A percentile compares a stretch with the other conserved stretches of the same genome.
phyloP scores from a whole-genome alignment of 2,797 vertebrate species.

The Poecile montanus region DNA sequence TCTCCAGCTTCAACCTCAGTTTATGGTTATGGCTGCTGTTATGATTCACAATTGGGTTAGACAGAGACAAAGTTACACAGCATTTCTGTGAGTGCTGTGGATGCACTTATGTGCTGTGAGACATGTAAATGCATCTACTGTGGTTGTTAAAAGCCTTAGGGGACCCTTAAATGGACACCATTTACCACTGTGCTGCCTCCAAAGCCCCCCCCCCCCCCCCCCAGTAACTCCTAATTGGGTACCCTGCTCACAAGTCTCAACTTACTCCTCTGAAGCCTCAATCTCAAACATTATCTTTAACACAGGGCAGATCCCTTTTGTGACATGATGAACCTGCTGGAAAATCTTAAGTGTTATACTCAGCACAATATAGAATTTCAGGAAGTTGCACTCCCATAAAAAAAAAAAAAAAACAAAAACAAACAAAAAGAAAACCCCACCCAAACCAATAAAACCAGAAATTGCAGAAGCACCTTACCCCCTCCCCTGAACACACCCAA shows the following conservation, averaged over 20 bases:
- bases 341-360: no score
- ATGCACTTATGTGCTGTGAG: fast-evolving
- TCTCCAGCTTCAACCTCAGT: neutral
- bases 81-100: neutral
- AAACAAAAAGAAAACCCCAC: no score
- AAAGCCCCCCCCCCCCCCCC: neutral
- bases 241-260: no score
- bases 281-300: no score
- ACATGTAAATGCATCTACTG: neutral
- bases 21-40: neutral
- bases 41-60: no score
- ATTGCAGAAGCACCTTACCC: neutral
- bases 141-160: neutral
- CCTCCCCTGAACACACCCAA: neutral
- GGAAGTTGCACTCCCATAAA: neutral
- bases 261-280: neutral
- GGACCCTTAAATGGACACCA: fast-evolving
- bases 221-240: fast-evolving
- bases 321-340: no score
- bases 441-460: neutral
- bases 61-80: fast-evolving
- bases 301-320: neutral
- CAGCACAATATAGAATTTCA: neutral
- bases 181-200: neutral
- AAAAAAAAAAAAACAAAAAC: neutral